phyloP scores from a whole-genome alignment of 1,140 invertebrate species.

The Bicyclus anynana region DNA sequence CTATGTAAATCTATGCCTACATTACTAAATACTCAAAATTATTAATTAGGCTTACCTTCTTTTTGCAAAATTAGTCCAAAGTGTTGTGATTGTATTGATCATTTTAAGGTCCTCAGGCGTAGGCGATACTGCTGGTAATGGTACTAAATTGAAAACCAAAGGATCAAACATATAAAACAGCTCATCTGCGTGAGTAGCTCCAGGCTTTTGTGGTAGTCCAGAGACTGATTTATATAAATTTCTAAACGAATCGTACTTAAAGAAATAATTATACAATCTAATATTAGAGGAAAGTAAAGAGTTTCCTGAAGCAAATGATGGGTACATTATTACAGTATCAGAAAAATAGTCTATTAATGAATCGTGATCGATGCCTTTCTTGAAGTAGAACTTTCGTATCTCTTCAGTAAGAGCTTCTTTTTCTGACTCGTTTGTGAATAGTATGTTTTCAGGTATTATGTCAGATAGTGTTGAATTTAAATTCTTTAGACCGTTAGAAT shows the following conservation, averaged over 20 bases:
- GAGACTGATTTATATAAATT: conserved; percentile 34
- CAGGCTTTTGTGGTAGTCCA: conserved; percentile 16
- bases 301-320: conserved; percentile 10
- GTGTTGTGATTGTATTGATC: conserved; percentile 31
- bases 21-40: neutral
- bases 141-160: conserved; percentile 9
- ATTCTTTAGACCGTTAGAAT: conserved; percentile 15
- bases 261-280: conserved; percentile 40
- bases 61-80: conserved; percentile 42
- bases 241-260: conserved; percentile 37
- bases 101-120: conserved; percentile 19
- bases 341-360: conserved; percentile 31
- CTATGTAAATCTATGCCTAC: too few relatives aligned
- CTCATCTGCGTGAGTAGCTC: conserved; percentile 38
- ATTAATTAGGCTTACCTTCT: neutral
- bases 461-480: conserved; percentile 24
- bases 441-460: conserved; percentile 30
- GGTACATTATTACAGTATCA: conserved; percentile 24
- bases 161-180: conserved; percentile 30
- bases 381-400: conserved; percentile 28
- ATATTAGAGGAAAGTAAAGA: conserved; percentile 18
- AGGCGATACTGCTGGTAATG: conserved; percentile 12
- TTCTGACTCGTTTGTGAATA: conserved; percentile 19
- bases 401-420: conserved; percentile 16
- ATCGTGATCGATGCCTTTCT: conserved; percentile 19